Conservation (phyloP, 2,888 invertebrate species). For the Drosophila seclusa region DNA sequence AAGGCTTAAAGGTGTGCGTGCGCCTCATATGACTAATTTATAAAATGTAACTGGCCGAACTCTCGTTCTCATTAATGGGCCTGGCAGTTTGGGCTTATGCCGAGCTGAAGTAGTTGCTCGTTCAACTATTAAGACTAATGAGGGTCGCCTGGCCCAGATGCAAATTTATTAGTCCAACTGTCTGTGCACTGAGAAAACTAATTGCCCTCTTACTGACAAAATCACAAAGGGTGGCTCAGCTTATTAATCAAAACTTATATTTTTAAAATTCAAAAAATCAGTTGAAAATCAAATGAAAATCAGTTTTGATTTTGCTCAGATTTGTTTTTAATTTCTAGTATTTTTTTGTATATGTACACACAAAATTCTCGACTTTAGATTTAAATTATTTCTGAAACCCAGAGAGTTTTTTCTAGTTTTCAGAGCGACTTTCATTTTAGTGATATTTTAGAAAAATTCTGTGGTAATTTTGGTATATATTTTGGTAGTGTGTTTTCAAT, state of each 20-base stretch:
- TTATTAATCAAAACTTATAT: neutral
- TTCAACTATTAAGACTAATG: constrained; percentile 77
- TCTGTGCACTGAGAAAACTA: neutral
- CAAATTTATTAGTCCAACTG: constrained; percentile 55
- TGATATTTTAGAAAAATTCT: neutral
- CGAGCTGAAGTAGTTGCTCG: constrained; percentile 43
- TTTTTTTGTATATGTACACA: neutral
- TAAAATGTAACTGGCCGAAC: constrained; percentile 61
- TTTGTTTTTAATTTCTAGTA: accelerated
- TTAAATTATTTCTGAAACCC: neutral
- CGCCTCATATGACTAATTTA: constrained; percentile 56
- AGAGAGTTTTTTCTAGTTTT: neutral
- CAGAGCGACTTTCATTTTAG: neutral
- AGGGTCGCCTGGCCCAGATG: constrained; percentile 60
- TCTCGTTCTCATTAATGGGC: constrained; percentile 61
- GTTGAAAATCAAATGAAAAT: too few relatives aligned
- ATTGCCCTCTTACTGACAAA: neutral
- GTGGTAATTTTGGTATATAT: accelerated
- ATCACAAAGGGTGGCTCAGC: neutral
- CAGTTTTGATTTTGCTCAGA: neutral
- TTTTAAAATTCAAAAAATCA: neutral
- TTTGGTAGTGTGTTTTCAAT: constrained; percentile 45
- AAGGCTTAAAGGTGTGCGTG: constrained; percentile 66
- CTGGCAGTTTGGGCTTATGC: constrained; percentile 4
- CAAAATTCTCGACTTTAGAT: neutral